Evolutionary conservation across 2,113 vertebrate genomes (phyloP).

Genomic region (Podarcis raffonei): DNA sequence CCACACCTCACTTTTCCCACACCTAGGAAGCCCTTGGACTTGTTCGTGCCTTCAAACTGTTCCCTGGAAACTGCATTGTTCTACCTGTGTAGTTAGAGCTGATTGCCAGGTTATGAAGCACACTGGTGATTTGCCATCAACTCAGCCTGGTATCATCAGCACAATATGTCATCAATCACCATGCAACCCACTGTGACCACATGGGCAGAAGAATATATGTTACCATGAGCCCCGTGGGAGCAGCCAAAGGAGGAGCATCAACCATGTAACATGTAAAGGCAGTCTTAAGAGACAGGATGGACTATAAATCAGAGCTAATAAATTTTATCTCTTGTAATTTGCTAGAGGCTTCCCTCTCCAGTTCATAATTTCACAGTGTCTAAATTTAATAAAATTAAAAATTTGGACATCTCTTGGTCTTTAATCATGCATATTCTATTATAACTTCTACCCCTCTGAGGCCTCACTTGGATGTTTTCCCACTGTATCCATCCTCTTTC

Average conservation of each 20-base stretch:
- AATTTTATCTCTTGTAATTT: neutral
- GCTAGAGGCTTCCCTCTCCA: slow-evolving; percentile 6
- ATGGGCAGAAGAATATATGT: neutral
- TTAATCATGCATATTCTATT: neutral
- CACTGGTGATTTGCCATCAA: neutral
- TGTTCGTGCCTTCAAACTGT: neutral
- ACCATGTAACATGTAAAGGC: neutral
- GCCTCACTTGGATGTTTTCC: neutral
- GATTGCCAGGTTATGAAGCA: no score
- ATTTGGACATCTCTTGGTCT: slow-evolving; percentile 21
- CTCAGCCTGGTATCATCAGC: neutral
- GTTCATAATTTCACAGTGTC: slow-evolving; percentile 18
- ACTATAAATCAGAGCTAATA: slow-evolving; percentile 7
- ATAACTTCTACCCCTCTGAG: neutral
- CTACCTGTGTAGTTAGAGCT: no score
- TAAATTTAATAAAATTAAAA: slow-evolving; percentile 20
- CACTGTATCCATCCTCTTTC: neutral
- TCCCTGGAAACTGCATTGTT: no score
- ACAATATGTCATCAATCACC: neutral
- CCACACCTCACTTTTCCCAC: no score
- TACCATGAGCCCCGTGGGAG: neutral
- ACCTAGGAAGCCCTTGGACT: no score
- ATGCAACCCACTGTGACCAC: neutral
- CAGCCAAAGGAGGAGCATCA: neutral
- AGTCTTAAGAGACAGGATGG: neutral